Base-by-base conservation (phyloP, 2,797 vertebrate species). In the Tokudaia muenninki region DNA sequence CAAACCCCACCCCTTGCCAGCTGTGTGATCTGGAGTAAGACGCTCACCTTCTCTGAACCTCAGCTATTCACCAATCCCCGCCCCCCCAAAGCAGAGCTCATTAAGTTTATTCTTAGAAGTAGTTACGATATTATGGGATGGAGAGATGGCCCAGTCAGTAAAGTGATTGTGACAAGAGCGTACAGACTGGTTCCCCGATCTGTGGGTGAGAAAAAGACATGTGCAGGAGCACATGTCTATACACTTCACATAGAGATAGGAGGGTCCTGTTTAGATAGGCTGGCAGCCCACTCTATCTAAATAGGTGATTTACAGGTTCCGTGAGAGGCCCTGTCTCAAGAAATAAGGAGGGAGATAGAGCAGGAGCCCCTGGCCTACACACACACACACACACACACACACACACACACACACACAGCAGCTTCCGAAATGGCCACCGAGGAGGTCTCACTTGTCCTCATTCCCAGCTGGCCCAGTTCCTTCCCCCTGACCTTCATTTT, bases 401-500 rank as follows among this genome's bases (percentile, higher is more conserved):
- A 63, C 61, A 67, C 11, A 63, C 61, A 65, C 10, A 61, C 61
- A 67, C 11, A 2, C 61, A 31, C 41, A 19, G 63, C 26, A 34
- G 83, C 63, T 67, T 3, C 44, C 31, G n/a, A 4, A 4, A 50
- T 37, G 31, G 63, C 83, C 0, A 47, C 83, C 0, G 47, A 70
- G 41, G 47, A 74, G n/a, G 50, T n/a, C n/a, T 87, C 67, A 2
- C n/a, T 2, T 1, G 0, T 86, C 50, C 78, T 44, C 34, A 29
- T 79, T 13, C 0, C 19, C 50, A 22, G 63, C 82, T 95, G 95
- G 91, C 87, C 75, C 57, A 67, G 90, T 50, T 90, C 55, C 41
- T 90, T 94, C 83, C 84, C 31, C 52, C 59, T 21, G 90, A 91
- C 77, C 78, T 92, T 81, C 44, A 50, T 41, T 83, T 92, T 91